Base-by-base conservation (phyloP, 1,140 invertebrate species). In the Nymphalis io region DNA sequence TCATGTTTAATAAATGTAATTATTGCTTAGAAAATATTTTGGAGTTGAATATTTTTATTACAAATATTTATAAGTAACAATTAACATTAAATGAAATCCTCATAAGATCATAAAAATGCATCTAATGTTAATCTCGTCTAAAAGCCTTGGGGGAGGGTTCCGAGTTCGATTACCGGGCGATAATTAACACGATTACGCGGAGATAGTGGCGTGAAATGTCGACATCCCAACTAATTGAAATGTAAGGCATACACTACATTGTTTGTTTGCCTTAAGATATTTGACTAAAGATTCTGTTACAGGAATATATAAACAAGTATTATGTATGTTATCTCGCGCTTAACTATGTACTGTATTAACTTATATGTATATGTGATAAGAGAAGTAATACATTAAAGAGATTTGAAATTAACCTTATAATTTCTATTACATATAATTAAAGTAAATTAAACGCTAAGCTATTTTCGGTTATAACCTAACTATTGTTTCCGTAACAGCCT, bases 121-220 rank as follows among this genome's bases (percentile, higher is more conserved):
- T 62, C 40, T 38, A 63, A 70, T 58, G 61, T 70, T 76, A 84
- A 82, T 85, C 71, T 73, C 66, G 66, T 77, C 66, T 80, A 79
- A 76, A 78, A 76, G 51, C 58, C 48, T 42, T 16, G 23, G 48
- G 76, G 68, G 60, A 72, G 73, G 69, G 72, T 68, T 67, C 68
- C 42, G 73, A 73, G 76, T 85, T 83, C 70, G 76, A 78, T 82
- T 76, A 74, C 74, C 68, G 70, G 63, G 63, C 66, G 70, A 73
- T 81, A 87, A 87, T 87, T 85, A 87, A 85, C 73, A 72, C 71
- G 77, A 84, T 83, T 81, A 81, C 77, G 73, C 42, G 68, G 73
- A 75, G 76, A 84, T 84, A 83, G 82, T 79, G 80, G 72, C 77
- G 76, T 78, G 78, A 73, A 75, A 78, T 75, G 75, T 75, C 76